Evolutionary conservation across 2,888 invertebrate species (phyloP), one percentile per base, ranked within the genome.

Genomic region (Cheilosia grossa): DNA sequence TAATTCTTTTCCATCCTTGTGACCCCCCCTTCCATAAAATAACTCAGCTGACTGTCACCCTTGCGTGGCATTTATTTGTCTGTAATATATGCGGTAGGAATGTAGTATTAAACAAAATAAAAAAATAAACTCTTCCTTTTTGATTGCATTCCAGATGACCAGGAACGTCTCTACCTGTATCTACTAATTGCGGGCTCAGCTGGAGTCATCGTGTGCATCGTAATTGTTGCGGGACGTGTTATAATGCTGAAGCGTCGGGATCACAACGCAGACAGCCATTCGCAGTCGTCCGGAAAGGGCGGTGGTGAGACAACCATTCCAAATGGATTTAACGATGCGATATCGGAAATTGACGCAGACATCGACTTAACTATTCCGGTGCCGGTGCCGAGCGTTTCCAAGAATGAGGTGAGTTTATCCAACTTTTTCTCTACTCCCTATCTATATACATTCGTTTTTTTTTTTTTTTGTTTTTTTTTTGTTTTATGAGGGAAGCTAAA

Each of bases 271-370:
- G 90, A 91, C 69, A 88, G 88, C 19, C 89, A 90, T 64, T 89
- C 90, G 24, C 89, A 88, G 86, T 94, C 94, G 1, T 94, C 94
- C 64, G 94, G 94, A 17, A 94, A 95, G 64, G 94, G 61, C 17
- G 79, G 61, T 37, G 89, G 89, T 21, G 95, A 96, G 85, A 96
- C 96, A 53, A 94, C 96, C 79, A 93, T 96, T 70, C 96, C 96
- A 6, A 96, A 96, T 90, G 96, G 96, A 63, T 97, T 97, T 92
- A 91, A 92, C 78, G 97, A 97, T 92, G 96, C 96, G 90, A 96
- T 97, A 92, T 97, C 97, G 88, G 97, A 97, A 92, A 94, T 95
- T 86, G 95, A 96, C 89, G 95, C 94, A 21, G 95, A 95, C 90
- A 95, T 95, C 87, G 95, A 95, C 90, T 92, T 95, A 72, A 94